Evolutionary conservation across 2,888 invertebrate species (phyloP).

Genomic region (Cosmia pyralina): DNA sequence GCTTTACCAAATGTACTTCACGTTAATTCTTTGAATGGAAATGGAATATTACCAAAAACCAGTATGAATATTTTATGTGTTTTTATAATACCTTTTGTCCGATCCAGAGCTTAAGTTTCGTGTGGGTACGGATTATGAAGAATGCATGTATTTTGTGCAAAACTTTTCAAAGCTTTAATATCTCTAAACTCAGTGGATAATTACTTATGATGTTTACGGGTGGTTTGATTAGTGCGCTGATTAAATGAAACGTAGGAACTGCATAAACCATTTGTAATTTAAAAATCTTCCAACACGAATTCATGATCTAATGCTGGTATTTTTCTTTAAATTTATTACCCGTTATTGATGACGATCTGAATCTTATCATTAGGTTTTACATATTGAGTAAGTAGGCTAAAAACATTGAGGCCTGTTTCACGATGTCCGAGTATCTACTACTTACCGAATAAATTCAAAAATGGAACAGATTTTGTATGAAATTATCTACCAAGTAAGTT

Average conservation of each 20-base stretch:
- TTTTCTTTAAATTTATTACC: background rate
- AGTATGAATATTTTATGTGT: slow-evolving; percentile 29
- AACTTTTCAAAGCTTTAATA: slow-evolving; percentile 30
- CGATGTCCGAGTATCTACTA: too few species aligned
- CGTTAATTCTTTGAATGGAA: slow-evolving; percentile 11
- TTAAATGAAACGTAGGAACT: background rate
- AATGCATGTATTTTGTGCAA: slow-evolving; percentile 5
- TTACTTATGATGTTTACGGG: background rate
- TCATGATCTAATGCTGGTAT: background rate
- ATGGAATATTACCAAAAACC: slow-evolving; percentile 8
- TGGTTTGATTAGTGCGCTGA: background rate
- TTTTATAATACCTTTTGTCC: slow-evolving; percentile 33
- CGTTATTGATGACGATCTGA: too few species aligned
- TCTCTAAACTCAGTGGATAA: slow-evolving; percentile 12
- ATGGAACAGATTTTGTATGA: too few species aligned
- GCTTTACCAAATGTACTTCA: background rate
- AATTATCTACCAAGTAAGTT: too few species aligned
- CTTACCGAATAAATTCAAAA: too few species aligned
- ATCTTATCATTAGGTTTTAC: too few species aligned
- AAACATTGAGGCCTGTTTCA: too few species aligned
- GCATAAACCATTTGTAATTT: background rate
- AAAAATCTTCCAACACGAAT: too few species aligned
- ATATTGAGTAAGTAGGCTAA: background rate
- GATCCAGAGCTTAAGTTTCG: slow-evolving; percentile 25
- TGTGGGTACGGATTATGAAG: slow-evolving; percentile 11